phyloP scores from a whole-genome alignment of 2,888 invertebrate species.

The Anthrax anthrax region DNA sequence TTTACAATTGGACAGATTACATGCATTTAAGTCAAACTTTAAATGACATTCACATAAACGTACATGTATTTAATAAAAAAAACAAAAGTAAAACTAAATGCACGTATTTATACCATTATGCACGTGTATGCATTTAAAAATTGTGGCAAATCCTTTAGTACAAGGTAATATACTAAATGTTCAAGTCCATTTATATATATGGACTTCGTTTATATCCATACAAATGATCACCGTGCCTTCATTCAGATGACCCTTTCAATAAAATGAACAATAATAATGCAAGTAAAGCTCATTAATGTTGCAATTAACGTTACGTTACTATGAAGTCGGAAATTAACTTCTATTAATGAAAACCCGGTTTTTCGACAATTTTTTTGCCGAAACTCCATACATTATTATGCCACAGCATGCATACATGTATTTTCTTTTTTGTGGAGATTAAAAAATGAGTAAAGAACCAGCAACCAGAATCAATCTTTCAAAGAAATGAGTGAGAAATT shows the following conservation, averaged over 20 bases:
- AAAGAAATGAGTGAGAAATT: neutral
- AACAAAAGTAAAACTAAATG: too few relatives aligned
- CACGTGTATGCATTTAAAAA: too few relatives aligned
- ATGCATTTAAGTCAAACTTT: conserved; percentile 2
- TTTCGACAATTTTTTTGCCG: conserved; percentile 1
- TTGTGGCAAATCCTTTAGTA: too few relatives aligned
- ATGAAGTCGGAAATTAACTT: conserved; percentile 5
- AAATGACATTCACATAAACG: too few relatives aligned
- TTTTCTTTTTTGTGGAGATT: too few relatives aligned
- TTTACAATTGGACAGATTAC: conserved; percentile 6
- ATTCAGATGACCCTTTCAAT: neutral
- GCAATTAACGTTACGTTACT: conserved; percentile 3
- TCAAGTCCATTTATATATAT: too few relatives aligned
- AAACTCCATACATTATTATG: too few relatives aligned
- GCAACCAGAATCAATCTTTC: conserved; percentile 1
- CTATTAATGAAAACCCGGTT: conserved; percentile 1
- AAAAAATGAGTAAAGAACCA: neutral
- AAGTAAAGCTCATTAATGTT: conserved; percentile 4
- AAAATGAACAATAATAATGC: neutral
- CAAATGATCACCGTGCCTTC: neutral
- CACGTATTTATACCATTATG: too few relatives aligned
- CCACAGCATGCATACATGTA: too few relatives aligned
- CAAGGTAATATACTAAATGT: too few relatives aligned
- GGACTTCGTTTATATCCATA: too few relatives aligned
- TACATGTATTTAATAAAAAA: too few relatives aligned